These are phyloP conservation scores for Trachymyrmex cornetzi DNA, from an alignment of 1,140 invertebrate species.

Conservation along the genomic window DNA sequence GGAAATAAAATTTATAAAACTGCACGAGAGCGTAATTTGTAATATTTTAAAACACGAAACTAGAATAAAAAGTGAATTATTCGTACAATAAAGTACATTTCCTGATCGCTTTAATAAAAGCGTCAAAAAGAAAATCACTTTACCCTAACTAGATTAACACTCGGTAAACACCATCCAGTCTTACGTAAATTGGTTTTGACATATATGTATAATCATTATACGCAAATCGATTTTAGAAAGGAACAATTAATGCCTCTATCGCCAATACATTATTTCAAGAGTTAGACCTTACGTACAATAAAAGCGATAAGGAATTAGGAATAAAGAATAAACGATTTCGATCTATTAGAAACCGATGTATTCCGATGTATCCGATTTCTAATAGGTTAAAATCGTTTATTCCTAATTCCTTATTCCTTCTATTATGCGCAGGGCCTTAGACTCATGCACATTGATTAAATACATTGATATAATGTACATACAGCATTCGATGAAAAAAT, in stretches of 20 bases:
- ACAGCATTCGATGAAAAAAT: background rate
- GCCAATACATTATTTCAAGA: background rate
- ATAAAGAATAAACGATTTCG: no score
- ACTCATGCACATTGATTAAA: background rate
- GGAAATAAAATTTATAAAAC: conserved; percentile 5
- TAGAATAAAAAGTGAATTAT: background rate
- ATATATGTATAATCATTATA: conserved; percentile 13
- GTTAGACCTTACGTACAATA: no score
- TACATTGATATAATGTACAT: background rate
- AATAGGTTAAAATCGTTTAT: no score
- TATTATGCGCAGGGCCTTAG: no score
- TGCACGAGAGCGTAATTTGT: background rate
- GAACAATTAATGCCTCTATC: conserved; percentile 5
- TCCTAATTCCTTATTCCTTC: no score
- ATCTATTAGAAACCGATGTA: no score
- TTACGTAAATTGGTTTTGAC: background rate
- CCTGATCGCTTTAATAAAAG: background rate
- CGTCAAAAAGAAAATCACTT: conserved; percentile 9
- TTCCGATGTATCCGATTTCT: no score
- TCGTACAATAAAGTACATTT: background rate
- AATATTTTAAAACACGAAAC: conserved; percentile 2
- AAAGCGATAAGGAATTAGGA: no score
- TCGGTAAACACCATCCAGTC: conserved; percentile 3
- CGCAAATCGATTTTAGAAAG: background rate
- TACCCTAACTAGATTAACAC: conserved; percentile 27